Base-by-base conservation (phyloP, 2,113 vertebrate genomes). In the Motacilla tschutschensis region DNA sequence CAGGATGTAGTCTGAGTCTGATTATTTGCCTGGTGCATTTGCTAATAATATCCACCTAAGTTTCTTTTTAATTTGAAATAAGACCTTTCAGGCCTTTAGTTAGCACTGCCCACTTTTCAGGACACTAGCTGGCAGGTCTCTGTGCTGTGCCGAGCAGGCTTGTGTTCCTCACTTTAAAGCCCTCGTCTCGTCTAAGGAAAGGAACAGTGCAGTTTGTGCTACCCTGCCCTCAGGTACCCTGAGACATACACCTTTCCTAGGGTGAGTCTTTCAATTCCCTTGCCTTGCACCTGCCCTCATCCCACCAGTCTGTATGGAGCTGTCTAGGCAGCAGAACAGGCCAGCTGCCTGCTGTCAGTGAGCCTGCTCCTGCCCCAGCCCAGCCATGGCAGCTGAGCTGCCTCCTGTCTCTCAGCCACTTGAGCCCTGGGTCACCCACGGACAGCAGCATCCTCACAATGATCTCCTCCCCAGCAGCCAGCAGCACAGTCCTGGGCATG, bases 11-110 rank as follows among this genome's bases (percentile, higher is more conserved):
- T 47, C 58, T 9, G 11, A 47, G 20, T 25, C 22, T 85, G 28
- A 36, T 78, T 29, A n/a, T 72, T 53, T 80, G n/a, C 43, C 26
- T 83, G 40, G 2, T 62, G 28, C 22, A 12, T 74, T 78, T 81
- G 60, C 28, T 33, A 31, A 31, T 53, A 60, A 35, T 17, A 36
- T 5, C 15, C 38, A 44, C 21, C 6, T 5, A n/a, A 36, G 15
- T 82, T 79, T 77, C 10, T 63, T 57, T 79, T 74, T 46, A 41
- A 21, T 62, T 69, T 83, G 48, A 80, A 89, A 26, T 24, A 58
- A 25, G 35, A 22, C 13, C 36, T 77, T 79, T n/a, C 40, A n/a
- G 13, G 5, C 28, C 55, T 87, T 57, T 35, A 51, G 6, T 35
- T 62, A 65, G 36, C 26, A 13, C 4, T 46, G 14, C 8, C 6